Percentiles rank a stretch among this genome's conserved stretches.
Conservation (phyloP, 2,113 vertebrate species). For the Pituophis catenifer region DNA sequence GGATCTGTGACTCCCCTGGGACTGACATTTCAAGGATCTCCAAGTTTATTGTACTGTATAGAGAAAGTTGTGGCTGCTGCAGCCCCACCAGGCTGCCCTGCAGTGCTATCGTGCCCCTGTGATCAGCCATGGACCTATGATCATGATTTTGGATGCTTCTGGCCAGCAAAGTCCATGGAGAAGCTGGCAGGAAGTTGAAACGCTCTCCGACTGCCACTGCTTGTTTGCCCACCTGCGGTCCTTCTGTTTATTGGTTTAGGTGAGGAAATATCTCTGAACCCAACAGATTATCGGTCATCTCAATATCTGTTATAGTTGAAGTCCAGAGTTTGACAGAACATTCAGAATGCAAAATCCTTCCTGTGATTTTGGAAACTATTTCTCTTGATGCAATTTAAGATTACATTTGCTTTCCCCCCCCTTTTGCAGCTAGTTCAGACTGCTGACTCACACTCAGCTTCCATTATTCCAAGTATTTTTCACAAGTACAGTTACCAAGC, state of each 20-base stretch:
- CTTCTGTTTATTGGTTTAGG: not conserved
- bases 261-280: not conserved
- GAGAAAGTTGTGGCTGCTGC: not conserved
- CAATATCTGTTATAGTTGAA: not conserved
- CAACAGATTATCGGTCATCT: not conserved
- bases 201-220: not conserved
- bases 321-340: not conserved
- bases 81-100: not conserved
- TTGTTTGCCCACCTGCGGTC: not conserved
- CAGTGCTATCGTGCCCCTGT: not conserved
- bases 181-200: not conserved
- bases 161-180: not conserved
- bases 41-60: no score
- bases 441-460: not conserved
- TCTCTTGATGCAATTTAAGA: not conserved
- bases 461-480: not conserved
- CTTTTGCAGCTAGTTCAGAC: not conserved
- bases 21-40: not conserved
- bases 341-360: not conserved
- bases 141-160: not conserved
- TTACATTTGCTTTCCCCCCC: not conserved
- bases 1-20: not conserved
- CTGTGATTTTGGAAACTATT: not conserved
- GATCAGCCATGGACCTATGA: not conserved
- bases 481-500: not conserved